Evolutionary conservation across 30 jellyfish, hydroid and myxozoan genomes (phyloP).

Genomic region (Morbakka virulenta): DNA sequence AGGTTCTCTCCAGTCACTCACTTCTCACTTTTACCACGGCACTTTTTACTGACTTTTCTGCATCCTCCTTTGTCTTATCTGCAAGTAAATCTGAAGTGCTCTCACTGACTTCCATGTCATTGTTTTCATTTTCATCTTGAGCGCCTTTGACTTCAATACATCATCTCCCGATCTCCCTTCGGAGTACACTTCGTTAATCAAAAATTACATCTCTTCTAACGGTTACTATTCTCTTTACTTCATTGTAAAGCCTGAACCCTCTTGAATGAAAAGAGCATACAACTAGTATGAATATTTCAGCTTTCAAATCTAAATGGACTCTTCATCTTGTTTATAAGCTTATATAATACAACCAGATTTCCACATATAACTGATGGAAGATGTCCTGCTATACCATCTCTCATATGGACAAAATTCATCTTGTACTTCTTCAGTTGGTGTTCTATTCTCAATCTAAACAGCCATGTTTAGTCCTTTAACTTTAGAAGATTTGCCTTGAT

Average conservation of each 20-base stretch:
- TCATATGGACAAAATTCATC: constrained; percentile 49
- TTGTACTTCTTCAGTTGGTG: constrained; percentile 42
- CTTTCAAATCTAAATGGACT: constrained; percentile 38
- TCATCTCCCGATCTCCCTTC: no score
- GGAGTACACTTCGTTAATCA: no score
- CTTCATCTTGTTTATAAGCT: constrained; percentile 32
- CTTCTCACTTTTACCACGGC: no score
- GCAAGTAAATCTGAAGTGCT: no score
- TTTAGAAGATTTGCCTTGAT: neutral
- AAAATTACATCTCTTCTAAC: neutral
- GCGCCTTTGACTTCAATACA: no score
- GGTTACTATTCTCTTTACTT: neutral
- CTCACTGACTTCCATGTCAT: no score
- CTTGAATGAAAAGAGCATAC: constrained; percentile 6
- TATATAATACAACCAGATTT: constrained; percentile 48
- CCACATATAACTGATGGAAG: constrained; percentile 29
- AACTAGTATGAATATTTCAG: constrained; percentile 9
- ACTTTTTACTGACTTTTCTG: no score
- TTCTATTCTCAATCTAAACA: constrained; percentile 30
- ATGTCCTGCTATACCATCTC: constrained; percentile 33
- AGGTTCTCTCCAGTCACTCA: no score
- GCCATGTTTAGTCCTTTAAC: constrained; percentile 38
- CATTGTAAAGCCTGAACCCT: constrained; percentile 26
- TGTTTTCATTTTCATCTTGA: no score
- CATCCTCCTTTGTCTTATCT: no score